These are phyloP conservation scores for Andrena bicolor DNA, from an alignment of 2,888 invertebrate genomes.

Conservation along the genomic window DNA sequence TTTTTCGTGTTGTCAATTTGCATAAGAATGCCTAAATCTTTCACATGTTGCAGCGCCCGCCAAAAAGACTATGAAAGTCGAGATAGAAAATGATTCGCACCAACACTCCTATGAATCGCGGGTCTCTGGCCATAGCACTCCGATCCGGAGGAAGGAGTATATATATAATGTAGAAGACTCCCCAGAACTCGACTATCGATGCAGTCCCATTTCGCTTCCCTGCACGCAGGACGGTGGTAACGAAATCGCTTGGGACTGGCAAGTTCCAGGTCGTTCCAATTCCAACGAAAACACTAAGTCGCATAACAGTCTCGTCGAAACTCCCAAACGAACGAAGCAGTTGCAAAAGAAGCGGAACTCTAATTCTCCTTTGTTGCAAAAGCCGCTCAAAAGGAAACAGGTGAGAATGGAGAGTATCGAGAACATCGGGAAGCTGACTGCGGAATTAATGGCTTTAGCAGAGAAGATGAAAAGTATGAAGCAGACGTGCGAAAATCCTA, in stretches of 20 bases:
- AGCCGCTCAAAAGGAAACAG: conserved; percentile 73
- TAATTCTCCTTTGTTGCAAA: conserved; percentile 76
- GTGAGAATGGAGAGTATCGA: conserved; percentile 73
- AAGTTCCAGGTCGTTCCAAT: conserved; percentile 79
- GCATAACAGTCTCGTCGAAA: conserved; percentile 41
- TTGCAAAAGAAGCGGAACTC: conserved; percentile 75
- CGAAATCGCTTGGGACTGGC: conserved; percentile 86
- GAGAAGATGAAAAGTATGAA: conserved; percentile 69
- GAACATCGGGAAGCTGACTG: conserved; percentile 72
- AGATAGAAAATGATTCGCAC: conserved; percentile 30
- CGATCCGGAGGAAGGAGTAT: conserved; percentile 53
- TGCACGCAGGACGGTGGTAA: conserved; percentile 84
- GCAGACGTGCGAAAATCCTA: conserved; percentile 16
- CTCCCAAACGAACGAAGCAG: conserved; percentile 73
- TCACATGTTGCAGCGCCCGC: conserved; percentile 18
- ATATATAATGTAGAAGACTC: conserved; percentile 50
- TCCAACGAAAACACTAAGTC: conserved; percentile 17
- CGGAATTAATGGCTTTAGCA: conserved; percentile 73
- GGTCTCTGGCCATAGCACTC: conserved; percentile 68
- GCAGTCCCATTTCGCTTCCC: conserved; percentile 79
- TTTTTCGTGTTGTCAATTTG: not conserved
- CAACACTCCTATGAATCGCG: conserved; percentile 9
- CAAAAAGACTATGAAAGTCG: conserved; percentile 11
- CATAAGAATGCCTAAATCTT: not conserved
- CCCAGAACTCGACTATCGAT: conserved; percentile 61